Evolutionary conservation across 1,140 invertebrate species (phyloP).

Genomic region (Drosophila parvula): DNA sequence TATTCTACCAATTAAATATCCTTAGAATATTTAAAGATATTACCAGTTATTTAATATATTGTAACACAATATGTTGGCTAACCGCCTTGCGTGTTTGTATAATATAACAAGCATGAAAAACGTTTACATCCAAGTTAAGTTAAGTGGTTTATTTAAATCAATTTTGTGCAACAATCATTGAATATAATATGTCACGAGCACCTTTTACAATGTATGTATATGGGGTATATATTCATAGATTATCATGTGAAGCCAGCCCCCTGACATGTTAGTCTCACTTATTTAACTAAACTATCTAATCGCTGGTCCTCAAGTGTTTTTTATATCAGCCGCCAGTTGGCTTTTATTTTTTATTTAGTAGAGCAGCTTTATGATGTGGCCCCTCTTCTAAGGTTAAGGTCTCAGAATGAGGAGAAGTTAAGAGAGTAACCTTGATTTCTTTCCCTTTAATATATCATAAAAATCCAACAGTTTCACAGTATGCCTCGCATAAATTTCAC

Average conservation of each 20-base stretch:
- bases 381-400: conserved; percentile 11
- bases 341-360: background rate
- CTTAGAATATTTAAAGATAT: too few relatives aligned
- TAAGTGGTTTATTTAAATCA: conserved; percentile 33
- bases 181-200: conserved; percentile 24
- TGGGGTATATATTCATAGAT: conserved; percentile 7
- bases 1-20: too few relatives aligned
- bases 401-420: background rate
- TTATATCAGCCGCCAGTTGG: background rate
- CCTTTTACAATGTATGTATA: conserved; percentile 2
- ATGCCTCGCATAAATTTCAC: conserved; percentile 22
- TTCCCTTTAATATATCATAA: too few relatives aligned
- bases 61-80: background rate
- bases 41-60: background rate
- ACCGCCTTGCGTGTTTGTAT: conserved; percentile 4
- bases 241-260: conserved; percentile 20
- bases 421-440: too few relatives aligned
- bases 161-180: background rate
- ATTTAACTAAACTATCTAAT: conserved; percentile 48
- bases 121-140: background rate
- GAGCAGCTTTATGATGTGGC: background rate
- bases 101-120: background rate
- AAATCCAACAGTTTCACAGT: background rate
- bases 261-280: conserved; percentile 40
- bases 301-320: conserved; percentile 12